Conservation (phyloP, 2,113 vertebrate genomes). For the Poeciliopsis prolifica region DNA sequence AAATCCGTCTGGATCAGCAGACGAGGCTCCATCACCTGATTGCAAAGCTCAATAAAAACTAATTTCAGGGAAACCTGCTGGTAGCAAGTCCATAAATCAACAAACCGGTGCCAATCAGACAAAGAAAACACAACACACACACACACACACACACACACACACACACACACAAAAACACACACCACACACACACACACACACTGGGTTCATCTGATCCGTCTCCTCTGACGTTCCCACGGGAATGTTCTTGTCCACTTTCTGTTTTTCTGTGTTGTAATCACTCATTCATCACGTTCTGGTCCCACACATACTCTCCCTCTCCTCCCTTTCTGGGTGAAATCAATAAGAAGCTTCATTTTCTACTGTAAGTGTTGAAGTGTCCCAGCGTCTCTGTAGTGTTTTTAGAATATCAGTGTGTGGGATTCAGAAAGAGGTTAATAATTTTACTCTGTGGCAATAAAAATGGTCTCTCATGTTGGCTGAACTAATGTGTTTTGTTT, state of each 20-base stretch:
- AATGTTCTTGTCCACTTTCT: constrained; percentile 5
- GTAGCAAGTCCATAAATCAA: constrained; percentile 5
- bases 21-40: neutral
- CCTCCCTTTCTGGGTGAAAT: neutral
- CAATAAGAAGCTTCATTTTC: neutral
- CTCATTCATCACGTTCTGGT: neutral
- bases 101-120: neutral
- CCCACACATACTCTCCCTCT: neutral
- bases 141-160: neutral
- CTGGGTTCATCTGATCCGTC: constrained; percentile 23
- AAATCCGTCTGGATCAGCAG: neutral
- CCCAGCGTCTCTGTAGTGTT: neutral
- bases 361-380: neutral
- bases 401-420: neutral
- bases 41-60: neutral
- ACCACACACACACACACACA: neutral
- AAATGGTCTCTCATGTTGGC: no score
- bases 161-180: neutral
- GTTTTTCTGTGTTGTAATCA: neutral
- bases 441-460: no score
- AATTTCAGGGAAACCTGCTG: constrained; percentile 5
- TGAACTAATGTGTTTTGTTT: no score
- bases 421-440: no score
- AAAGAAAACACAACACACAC: constrained; percentile 2
- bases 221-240: constrained; percentile 26